Percentiles rank a stretch among this genome's conserved stretches.
Conservation (phyloP, 2,888 invertebrate genomes). For the Apotomis betuletana region DNA sequence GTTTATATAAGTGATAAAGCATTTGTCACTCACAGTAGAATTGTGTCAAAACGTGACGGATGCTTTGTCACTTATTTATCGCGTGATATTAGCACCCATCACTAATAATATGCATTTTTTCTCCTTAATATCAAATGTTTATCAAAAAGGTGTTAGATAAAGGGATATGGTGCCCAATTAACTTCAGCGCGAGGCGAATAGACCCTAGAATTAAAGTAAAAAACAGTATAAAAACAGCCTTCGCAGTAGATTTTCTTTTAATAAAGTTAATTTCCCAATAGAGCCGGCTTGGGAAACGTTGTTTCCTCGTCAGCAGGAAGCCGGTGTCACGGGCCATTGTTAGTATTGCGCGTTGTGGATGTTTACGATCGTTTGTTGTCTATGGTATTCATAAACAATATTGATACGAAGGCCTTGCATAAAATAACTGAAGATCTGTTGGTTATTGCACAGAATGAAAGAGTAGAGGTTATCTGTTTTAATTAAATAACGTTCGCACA, state of each 20-base stretch:
- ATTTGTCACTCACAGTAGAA: no score
- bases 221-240: not conserved
- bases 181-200: not conserved
- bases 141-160: no score
- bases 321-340: conserved; percentile 37
- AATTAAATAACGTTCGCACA: no score
- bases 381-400: not conserved
- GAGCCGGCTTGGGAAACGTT: conserved; percentile 18
- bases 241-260: conserved; percentile 21
- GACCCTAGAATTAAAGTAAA: not conserved
- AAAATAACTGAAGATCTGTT: no score
- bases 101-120: no score
- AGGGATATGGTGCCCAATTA: not conserved
- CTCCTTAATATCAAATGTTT: no score
- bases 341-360: conserved; percentile 12
- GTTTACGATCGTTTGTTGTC: conserved; percentile 3
- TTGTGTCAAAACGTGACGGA: no score
- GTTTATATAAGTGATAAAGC: no score
- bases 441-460: no score
- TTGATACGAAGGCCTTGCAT: not conserved
- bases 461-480: no score
- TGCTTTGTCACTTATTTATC: no score
- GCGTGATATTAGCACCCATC: no score
- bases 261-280: conserved; percentile 26
- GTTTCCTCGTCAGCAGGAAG: conserved; percentile 29